Conservation (phyloP, 92 coral and sea anemone species). For the Hydrozoanthus gracilis region DNA sequence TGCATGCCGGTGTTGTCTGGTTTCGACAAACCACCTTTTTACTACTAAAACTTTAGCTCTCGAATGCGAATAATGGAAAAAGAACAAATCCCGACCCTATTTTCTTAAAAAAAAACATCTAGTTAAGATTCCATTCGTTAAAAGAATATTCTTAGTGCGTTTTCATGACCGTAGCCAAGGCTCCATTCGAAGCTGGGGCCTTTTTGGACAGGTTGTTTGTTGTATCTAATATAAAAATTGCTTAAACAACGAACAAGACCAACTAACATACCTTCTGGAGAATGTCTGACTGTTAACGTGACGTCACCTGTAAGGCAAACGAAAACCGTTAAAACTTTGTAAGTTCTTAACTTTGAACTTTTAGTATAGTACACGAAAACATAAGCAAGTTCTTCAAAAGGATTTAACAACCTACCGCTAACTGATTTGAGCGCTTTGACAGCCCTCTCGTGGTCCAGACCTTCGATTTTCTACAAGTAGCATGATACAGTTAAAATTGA, state of each 20-base stretch:
- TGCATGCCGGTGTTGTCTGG: no score
- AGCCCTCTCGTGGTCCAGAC: constrained; percentile 78
- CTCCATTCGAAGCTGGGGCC: no score
- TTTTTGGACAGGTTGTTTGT: no score
- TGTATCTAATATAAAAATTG: neutral
- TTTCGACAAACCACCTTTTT: no score
- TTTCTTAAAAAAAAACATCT: no score
- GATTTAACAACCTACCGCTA: constrained; percentile 49
- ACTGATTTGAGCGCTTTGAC: constrained; percentile 72
- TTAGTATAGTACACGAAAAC: neutral
- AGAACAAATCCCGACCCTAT: no score
- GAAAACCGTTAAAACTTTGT: neutral
- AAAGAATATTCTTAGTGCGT: no score
- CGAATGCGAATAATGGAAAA: no score
- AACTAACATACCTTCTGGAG: constrained; percentile 69
- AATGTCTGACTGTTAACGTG: constrained; percentile 77
- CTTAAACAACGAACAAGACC: neutral
- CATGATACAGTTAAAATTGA: neutral
- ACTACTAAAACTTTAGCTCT: no score
- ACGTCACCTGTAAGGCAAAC: constrained; percentile 63
- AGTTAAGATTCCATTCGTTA: no score
- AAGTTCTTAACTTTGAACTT: neutral
- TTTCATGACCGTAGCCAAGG: no score
- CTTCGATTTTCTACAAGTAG: constrained; percentile 73
- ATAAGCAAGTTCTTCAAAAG: neutral